These are phyloP conservation scores for Chaetodon auriga DNA, from an alignment of 2,113 vertebrate species.

Conservation along the genomic window DNA sequence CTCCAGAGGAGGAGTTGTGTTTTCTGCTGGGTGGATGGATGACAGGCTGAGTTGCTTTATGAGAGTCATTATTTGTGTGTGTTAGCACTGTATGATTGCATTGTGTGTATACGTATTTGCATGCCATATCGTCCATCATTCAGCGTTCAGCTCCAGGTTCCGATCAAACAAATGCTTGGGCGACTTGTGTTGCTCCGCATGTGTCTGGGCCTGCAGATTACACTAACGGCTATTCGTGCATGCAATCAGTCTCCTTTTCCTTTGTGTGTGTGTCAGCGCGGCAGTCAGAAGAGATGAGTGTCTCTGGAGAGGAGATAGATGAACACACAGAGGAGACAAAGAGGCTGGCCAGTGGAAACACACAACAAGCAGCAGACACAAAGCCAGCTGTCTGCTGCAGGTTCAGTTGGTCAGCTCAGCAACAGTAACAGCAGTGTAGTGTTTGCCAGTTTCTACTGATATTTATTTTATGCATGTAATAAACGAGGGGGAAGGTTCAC, in stretches of 20 bases:
- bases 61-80: slow-evolving; percentile 32
- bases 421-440: slow-evolving; percentile 1
- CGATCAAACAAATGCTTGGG: slow-evolving; percentile 51
- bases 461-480: not conserved
- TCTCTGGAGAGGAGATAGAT: slow-evolving; percentile 70
- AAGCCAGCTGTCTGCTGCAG: slow-evolving; percentile 67
- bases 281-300: slow-evolving; percentile 73
- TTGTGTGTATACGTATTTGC: slow-evolving; percentile 31
- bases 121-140: slow-evolving; percentile 20
- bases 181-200: slow-evolving; percentile 48
- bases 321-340: slow-evolving; percentile 71
- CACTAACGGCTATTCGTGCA: slow-evolving; percentile 61
- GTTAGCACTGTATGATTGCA: not conserved
- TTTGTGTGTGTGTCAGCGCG: slow-evolving; percentile 77
- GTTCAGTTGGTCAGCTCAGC: slow-evolving; percentile 21
- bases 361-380: slow-evolving; percentile 58
- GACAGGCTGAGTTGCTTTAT: slow-evolving; percentile 26
- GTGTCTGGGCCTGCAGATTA: slow-evolving; percentile 65
- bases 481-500: not conserved
- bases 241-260: slow-evolving; percentile 67
- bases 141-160: slow-evolving; percentile 46
- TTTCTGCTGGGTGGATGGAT: slow-evolving; percentile 26
- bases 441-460: not conserved
- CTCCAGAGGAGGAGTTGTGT: slow-evolving; percentile 23
- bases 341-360: slow-evolving; percentile 57